Evolutionary conservation across 2,797 vertebrate genomes (phyloP).

Genomic region (Peromyscus nudipes): DNA sequence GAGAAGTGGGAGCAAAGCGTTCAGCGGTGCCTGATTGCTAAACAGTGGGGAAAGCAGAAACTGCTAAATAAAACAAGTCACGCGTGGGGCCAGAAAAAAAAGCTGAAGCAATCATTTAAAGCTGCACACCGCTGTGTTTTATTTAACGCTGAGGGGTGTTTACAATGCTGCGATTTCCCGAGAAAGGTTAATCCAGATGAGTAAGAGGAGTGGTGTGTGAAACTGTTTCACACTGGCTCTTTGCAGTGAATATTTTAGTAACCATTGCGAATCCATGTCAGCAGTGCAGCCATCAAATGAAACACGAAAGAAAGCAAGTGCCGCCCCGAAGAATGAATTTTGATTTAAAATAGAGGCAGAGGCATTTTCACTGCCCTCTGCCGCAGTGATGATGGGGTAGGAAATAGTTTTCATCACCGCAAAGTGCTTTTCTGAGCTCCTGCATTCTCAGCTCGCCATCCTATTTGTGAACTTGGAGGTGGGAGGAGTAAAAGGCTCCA

Average conservation of each 20-base stretch:
- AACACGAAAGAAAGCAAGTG: slow-evolving; percentile 70
- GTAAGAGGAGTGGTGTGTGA: slow-evolving; percentile 43
- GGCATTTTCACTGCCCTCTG: slow-evolving; percentile 69
- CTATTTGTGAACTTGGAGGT: slow-evolving; percentile 46
- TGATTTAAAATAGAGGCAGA: slow-evolving; percentile 56
- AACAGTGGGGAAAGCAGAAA: slow-evolving; percentile 73
- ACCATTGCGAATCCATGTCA: slow-evolving; percentile 66
- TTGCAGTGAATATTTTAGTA: slow-evolving; percentile 78
- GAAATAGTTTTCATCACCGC: slow-evolving; percentile 56
- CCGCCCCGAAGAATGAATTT: slow-evolving; percentile 69
- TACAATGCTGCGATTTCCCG: slow-evolving; percentile 59
- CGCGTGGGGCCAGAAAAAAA: slow-evolving; percentile 44
- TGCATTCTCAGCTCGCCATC: slow-evolving; percentile 35
- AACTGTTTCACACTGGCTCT: slow-evolving; percentile 66
- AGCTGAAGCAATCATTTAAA: slow-evolving; percentile 73
- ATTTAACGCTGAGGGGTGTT: slow-evolving; percentile 78
- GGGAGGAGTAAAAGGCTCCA: neutral
- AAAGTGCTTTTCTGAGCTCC: slow-evolving; percentile 19
- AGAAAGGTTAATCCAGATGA: slow-evolving; percentile 81
- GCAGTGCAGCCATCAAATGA: slow-evolving; percentile 63
- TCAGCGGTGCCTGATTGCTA: slow-evolving; percentile 71
- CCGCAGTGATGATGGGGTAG: neutral
- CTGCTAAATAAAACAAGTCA: slow-evolving; percentile 83
- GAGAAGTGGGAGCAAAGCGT: slow-evolving; percentile 26
- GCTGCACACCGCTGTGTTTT: slow-evolving; percentile 75